Percentiles rank a stretch among this genome's conserved stretches.
phyloP scores from a whole-genome alignment of 2,888 invertebrate species.

The Leptogaster cylindrica region DNA sequence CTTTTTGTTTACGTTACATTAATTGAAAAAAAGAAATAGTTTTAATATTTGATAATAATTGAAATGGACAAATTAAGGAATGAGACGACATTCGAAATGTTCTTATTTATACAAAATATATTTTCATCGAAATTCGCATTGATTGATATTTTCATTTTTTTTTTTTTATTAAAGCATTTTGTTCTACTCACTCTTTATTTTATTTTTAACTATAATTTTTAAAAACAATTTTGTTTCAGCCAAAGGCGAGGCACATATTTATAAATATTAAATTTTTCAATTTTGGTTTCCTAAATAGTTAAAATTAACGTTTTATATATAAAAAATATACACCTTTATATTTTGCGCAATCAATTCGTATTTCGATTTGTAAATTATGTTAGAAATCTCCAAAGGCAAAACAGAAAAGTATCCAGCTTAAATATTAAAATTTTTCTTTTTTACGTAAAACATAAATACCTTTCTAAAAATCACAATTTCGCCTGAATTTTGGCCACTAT shows the following conservation, averaged over 20 bases:
- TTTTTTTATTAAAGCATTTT: conserved; percentile 43
- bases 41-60: too few relatives aligned
- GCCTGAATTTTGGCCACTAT: conserved; percentile 22
- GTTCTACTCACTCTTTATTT: conserved; percentile 39
- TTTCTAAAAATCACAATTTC: conserved; percentile 42
- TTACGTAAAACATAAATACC: conserved; percentile 11
- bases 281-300: conserved; percentile 46
- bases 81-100: conserved; percentile 2
- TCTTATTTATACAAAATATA: conserved; percentile 10
- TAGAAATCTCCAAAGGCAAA: conserved; percentile 40
- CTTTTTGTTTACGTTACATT: too few relatives aligned
- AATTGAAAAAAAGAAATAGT: too few relatives aligned
- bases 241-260: conserved; percentile 48
- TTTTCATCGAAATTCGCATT: conserved; percentile 46
- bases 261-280: conserved; percentile 40
- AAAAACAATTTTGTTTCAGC: conserved; percentile 46
- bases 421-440: conserved; percentile 36
- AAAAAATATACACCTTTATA: conserved; percentile 45
- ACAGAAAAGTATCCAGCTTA: conserved; percentile 44
- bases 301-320: conserved; percentile 46
- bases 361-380: conserved; percentile 43
- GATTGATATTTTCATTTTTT: conserved; percentile 42
- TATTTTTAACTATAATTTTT: conserved; percentile 43
- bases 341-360: conserved; percentile 45
- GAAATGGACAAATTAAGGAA: conserved; percentile 17